Base-by-base conservation (phyloP, 2,888 invertebrate species). In the Maniola hyperantus region DNA sequence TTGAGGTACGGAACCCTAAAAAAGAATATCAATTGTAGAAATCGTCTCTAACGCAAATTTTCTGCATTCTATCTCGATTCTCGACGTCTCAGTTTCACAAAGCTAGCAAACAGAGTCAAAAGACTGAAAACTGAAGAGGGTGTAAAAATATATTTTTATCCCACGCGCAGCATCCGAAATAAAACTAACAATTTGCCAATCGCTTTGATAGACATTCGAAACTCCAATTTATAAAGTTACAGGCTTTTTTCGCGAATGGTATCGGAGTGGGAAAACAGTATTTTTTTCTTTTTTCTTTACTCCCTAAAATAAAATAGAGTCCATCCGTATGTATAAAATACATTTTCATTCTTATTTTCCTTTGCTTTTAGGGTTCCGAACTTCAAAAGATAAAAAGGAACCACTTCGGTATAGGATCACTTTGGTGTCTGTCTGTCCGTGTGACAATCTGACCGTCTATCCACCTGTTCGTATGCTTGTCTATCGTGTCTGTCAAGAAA, bases 181-280 rank as follows among this genome's bases (percentile, higher is more conserved):
- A 61, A 51, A 59, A 48, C 50, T 51, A 39, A 33, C 61, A 51
- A 51, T 61, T 39, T 51, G 50, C 51, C 51, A n/a, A 58, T 51
- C 64, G 57, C 26, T 57, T 64, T 64, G 64, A 58, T 57, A 51
- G 61, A 61, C 61, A 61, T 61, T 39, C 26, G 48, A 58, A 64
- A 64, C 58, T 64, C 57, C 64, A 57, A 58, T 64, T 58, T 64
- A 64, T 33, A 64, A 57, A 64, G 50, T 64, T 64, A 60, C 36
- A 36, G 2, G 36, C 34, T 33, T 48, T 50, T 60, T 60, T 20
- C 7, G 34, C 20, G 34, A 61, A 51, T 34, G 7, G 13, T 6
- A 39, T 51, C 18, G 34, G 60, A 36, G 5, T 36, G 48, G 48
- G 6, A 10, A 4, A 11, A 18, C 48, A 15, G 8, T 18, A 10